Evolutionary conservation across 2,113 vertebrate species (phyloP), one percentile per base, ranked within the genome.

Genomic region (Psophia crepitans): DNA sequence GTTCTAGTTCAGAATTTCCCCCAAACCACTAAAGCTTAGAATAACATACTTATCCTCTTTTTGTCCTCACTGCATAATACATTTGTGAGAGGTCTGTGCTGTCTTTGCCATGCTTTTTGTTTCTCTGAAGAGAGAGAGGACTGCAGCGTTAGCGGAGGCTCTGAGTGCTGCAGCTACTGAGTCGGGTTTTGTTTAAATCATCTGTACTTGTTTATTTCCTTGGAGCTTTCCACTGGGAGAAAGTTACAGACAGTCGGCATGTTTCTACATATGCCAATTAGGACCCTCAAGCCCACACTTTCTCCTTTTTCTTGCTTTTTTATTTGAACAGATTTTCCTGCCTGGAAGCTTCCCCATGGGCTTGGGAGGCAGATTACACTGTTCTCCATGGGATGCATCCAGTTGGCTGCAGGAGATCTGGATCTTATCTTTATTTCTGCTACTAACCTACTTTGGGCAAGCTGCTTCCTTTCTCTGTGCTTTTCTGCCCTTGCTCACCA

Each of bases 381-480:
- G 74, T 93, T 89, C 74, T 91, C 53, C 46, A 41, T 44, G 74
- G 91, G 91, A 87, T 79, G 53, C 48, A 76, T 89, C 65, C 91
- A 91, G 69, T 32, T 96, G 87, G 61, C 91, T 94, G 84, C 74
- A 64, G 74, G 89, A 96, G 81, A 96, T 78, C 89, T 95, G 94
- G 91, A 96, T 87, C 69, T 61, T 92, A 11, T 92, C 87, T 94
- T 93, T 68, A 49, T 89, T 96, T 94, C 91, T 96, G 87, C 81
- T 65, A 64, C 84, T 97, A 96, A 96, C 96, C 95, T 96, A 96
- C 95, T 96, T 96, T 85, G 84, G 74, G 66, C 94, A 95, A 95
- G 89, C 93, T 96, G 87, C 84, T 95, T 89, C 84, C 69, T 91
- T 85, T 92, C 92, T 77, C 58, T 91, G 93, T 93, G 94, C 78